These are phyloP conservation scores for Drosophila ogumai DNA, from an alignment of 1,140 invertebrate species.

Conservation along the genomic window DNA sequence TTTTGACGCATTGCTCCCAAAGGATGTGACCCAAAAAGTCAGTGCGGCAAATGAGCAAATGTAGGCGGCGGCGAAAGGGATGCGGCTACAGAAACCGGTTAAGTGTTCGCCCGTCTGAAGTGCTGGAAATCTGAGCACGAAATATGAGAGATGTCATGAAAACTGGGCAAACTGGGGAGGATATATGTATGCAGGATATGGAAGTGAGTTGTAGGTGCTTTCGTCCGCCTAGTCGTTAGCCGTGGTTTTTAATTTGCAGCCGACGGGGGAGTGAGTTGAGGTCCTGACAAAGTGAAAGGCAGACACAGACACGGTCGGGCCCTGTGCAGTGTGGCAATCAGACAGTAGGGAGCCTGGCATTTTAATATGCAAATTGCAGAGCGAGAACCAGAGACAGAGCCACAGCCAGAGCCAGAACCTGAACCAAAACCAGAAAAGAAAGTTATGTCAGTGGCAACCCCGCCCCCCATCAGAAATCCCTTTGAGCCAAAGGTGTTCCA, in stretches of 20 bases:
- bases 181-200: constrained; percentile 6
- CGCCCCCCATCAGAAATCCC: constrained; percentile 1
- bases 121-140: constrained; percentile 55
- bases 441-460: constrained; percentile 38
- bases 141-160: constrained; percentile 69
- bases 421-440: constrained; percentile 27
- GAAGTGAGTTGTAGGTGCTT: constrained; percentile 8
- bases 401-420: background rate
- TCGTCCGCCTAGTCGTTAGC: constrained; percentile 45
- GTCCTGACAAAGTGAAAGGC: constrained; percentile 62
- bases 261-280: constrained; percentile 6
- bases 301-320: constrained; percentile 35
- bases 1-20: constrained; percentile 81
- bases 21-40: constrained; percentile 82
- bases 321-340: constrained; percentile 65
- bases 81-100: constrained; percentile 63
- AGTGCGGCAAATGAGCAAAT: constrained; percentile 81
- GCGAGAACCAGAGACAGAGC: constrained; percentile 5
- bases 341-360: constrained; percentile 50
- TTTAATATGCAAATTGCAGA: constrained; percentile 76
- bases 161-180: background rate
- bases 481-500: constrained; percentile 30
- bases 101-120: constrained; percentile 63
- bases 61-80: constrained; percentile 54
- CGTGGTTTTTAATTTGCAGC: constrained; percentile 70